phyloP scores from a whole-genome alignment of 2,797 vertebrate genomes.

The Cynodonichthys magdalenae region DNA sequence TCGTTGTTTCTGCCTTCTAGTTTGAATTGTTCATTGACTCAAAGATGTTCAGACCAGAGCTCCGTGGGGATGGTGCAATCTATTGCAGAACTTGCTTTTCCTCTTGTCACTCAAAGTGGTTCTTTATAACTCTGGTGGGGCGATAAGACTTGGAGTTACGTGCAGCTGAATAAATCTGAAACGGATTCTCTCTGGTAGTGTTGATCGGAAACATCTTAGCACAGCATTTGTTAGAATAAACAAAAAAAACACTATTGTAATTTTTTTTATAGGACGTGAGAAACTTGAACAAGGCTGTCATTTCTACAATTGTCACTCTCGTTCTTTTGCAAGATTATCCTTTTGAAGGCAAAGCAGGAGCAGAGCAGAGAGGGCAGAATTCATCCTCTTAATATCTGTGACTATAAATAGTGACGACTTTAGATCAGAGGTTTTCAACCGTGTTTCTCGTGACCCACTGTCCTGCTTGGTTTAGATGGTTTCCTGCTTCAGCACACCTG shows the following conservation, averaged over 20 bases:
- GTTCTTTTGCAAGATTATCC: background rate
- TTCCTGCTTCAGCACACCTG: too few species aligned
- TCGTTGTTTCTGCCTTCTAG: background rate
- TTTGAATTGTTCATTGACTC: slow-evolving; percentile 5
- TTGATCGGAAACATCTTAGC: background rate
- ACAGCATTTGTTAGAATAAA: background rate
- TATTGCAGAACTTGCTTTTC: slow-evolving; percentile 1
- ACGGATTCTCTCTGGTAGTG: background rate
- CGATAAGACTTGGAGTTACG: background rate
- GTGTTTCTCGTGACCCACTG: too few species aligned
- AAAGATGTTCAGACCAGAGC: slow-evolving; percentile 8
- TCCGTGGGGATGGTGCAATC: background rate
- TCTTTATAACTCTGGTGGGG: slow-evolving; percentile 1
- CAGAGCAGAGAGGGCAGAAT: background rate
- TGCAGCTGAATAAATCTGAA: background rate
- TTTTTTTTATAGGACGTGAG: background rate
- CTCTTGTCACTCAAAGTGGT: slow-evolving; percentile 3
- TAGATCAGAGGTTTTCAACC: too few species aligned
- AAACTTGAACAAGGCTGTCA: background rate
- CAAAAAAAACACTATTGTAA: background rate
- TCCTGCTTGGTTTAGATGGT: too few species aligned
- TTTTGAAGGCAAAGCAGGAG: background rate
- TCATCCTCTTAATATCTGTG: too few species aligned
- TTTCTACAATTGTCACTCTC: background rate
- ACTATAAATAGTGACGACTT: too few species aligned